Conservation (phyloP, 2,888 invertebrate species). For the Sycophila texana region DNA sequence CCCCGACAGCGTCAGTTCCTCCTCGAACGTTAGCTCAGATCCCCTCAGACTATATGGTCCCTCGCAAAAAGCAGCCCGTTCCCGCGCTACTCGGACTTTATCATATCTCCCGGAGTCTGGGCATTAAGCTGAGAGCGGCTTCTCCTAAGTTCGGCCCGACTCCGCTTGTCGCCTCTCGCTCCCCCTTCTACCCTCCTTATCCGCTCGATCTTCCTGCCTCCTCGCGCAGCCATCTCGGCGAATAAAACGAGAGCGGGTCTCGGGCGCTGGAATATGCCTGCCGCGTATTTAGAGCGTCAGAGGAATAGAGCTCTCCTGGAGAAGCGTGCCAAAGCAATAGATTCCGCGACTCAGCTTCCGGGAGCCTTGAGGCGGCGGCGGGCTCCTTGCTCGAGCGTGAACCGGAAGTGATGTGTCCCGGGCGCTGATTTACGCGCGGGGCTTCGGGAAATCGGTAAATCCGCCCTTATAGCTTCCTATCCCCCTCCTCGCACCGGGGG, state of each 20-base stretch:
- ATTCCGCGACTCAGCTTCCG: slow-evolving; percentile 62
- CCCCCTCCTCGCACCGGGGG: background rate
- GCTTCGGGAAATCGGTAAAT: slow-evolving; percentile 56
- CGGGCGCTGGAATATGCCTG: slow-evolving; percentile 11
- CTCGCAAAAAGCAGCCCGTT: slow-evolving; percentile 26
- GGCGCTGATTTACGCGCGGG: slow-evolving; percentile 65
- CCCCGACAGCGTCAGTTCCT: slow-evolving; percentile 1
- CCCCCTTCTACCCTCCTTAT: slow-evolving; percentile 33
- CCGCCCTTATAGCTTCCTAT: slow-evolving; percentile 55
- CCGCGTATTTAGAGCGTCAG: slow-evolving; percentile 48
- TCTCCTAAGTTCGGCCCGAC: no score
- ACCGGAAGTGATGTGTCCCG: slow-evolving; percentile 68
- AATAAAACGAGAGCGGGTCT: slow-evolving; percentile 14
- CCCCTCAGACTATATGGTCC: background rate
- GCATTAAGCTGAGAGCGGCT: slow-evolving; percentile 7
- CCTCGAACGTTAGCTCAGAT: slow-evolving; percentile 17
- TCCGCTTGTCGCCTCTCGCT: background rate
- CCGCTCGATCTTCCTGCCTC: slow-evolving; percentile 28
- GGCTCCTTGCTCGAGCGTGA: slow-evolving; percentile 55
- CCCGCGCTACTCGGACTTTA: slow-evolving; percentile 24
- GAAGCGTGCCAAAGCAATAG: slow-evolving; percentile 63
- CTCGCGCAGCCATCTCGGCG: background rate
- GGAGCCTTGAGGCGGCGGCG: slow-evolving; percentile 58
- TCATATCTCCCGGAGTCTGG: slow-evolving; percentile 25
- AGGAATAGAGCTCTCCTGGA: slow-evolving; percentile 20